phyloP scores from a whole-genome alignment of 2,888 invertebrate species.

The Scotopteryx bipunctaria region DNA sequence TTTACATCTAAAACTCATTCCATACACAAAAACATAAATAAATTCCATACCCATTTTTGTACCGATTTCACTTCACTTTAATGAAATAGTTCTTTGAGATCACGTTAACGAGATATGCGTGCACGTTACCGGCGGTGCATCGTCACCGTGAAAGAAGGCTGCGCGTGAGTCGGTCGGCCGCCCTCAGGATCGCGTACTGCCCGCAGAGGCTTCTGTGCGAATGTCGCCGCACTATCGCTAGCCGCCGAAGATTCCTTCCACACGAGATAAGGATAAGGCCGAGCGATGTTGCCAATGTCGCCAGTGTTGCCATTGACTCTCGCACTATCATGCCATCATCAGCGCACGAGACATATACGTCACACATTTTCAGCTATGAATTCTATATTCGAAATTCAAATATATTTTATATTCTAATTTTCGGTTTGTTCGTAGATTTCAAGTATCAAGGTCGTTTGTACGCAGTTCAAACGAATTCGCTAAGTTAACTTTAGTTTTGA shows the following conservation, averaged over 20 bases:
- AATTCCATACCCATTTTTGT: slow-evolving; percentile 70
- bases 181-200: slow-evolving; percentile 76
- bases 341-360: slow-evolving; percentile 17
- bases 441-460: slow-evolving; percentile 16
- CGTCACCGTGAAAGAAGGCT: slow-evolving; percentile 64
- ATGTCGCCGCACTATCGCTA: slow-evolving; percentile 64
- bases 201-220: slow-evolving; percentile 78
- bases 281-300: slow-evolving; percentile 37
- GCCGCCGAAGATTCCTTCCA: slow-evolving; percentile 72
- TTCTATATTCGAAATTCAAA: slow-evolving; percentile 8
- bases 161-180: slow-evolving; percentile 52
- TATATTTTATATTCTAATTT: no score
- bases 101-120: slow-evolving; percentile 63
- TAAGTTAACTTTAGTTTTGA: background rate
- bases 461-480: background rate
- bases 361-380: slow-evolving; percentile 15
- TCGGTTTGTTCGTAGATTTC: slow-evolving; percentile 18
- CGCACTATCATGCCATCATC: slow-evolving; percentile 66
- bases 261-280: slow-evolving; percentile 76
- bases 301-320: slow-evolving; percentile 38
- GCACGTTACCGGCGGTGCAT: slow-evolving; percentile 70
- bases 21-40: slow-evolving; percentile 10
- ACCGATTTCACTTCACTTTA: slow-evolving; percentile 69
- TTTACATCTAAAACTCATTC: background rate
- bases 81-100: slow-evolving; percentile 64